These are phyloP conservation scores for Stenodema calcarata DNA, from an alignment of 2,888 invertebrate genomes.

Conservation along the genomic window DNA sequence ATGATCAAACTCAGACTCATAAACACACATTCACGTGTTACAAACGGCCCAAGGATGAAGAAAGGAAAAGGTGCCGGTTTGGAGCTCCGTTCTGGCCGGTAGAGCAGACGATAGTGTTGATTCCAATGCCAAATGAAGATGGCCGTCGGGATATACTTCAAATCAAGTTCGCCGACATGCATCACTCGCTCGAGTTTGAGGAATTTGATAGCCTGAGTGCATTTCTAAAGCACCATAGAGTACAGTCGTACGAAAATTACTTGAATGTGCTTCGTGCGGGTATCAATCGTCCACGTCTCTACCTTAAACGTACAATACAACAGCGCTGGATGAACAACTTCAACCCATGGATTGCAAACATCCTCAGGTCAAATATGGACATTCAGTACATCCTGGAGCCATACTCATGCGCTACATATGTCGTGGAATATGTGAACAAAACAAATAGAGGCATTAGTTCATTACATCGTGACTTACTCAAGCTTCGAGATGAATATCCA, in stretches of 20 bases:
- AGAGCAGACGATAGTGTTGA: background rate
- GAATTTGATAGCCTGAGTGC: background rate
- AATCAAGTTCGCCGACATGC: background rate
- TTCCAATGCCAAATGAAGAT: background rate
- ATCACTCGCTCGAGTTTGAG: background rate
- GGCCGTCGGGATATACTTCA: background rate
- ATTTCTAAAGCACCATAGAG: background rate
- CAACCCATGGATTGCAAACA: slow-evolving; percentile 56
- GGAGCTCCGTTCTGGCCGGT: background rate
- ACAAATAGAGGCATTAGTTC: slow-evolving; percentile 58
- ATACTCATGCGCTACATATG: slow-evolving; percentile 57
- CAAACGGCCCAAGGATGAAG: background rate
- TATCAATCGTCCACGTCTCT: slow-evolving; percentile 54
- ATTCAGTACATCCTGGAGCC: slow-evolving; percentile 60
- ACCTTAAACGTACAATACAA: slow-evolving; percentile 53
- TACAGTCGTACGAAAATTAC: slow-evolving; percentile 52
- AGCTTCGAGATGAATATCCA: background rate
- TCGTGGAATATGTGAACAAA: slow-evolving; percentile 59
- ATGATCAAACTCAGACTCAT: background rate
- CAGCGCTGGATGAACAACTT: slow-evolving; percentile 57
- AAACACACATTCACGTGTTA: background rate
- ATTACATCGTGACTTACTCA: background rate
- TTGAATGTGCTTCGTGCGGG: slow-evolving; percentile 55
- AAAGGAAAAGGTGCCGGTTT: background rate
- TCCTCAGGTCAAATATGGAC: slow-evolving; percentile 48